These are phyloP conservation scores for Berghia stephanieae DNA, from an alignment of 1,140 invertebrate genomes.

Conservation along the genomic window DNA sequence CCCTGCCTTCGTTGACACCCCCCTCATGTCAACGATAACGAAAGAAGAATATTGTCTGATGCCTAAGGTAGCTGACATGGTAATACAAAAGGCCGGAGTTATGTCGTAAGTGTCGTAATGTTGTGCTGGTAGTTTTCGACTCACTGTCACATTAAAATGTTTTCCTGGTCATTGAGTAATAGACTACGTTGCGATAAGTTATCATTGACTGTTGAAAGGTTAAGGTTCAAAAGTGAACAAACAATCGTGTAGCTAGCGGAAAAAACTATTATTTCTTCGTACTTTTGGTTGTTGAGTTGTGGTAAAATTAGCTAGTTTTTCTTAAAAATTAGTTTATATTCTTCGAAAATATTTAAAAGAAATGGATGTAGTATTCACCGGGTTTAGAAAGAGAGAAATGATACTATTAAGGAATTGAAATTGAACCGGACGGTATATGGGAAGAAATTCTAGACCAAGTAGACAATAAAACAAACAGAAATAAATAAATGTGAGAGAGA, in stretches of 20 bases:
- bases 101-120: slow-evolving; percentile 43
- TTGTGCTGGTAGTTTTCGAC: neutral
- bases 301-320: no score
- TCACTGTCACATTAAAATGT: neutral
- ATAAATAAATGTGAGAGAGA: neutral
- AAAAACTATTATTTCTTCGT: no score
- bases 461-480: slow-evolving; percentile 22
- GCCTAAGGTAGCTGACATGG: slow-evolving; percentile 18
- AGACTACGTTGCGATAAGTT: no score
- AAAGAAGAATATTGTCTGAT: neutral
- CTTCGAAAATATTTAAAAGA: no score
- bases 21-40: slow-evolving; percentile 31
- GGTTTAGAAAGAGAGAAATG: no score
- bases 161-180: neutral
- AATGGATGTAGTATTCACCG: no score
- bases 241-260: no score
- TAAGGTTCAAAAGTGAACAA: no score
- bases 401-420: no score
- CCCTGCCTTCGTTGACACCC: slow-evolving; percentile 50
- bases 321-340: no score
- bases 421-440: slow-evolving; percentile 12
- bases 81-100: slow-evolving; percentile 37
- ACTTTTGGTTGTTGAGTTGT: no score
- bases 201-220: no score
- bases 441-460: slow-evolving; percentile 14